Base-by-base conservation (phyloP, 2,888 invertebrate species). In the Nomada goodeniana region DNA sequence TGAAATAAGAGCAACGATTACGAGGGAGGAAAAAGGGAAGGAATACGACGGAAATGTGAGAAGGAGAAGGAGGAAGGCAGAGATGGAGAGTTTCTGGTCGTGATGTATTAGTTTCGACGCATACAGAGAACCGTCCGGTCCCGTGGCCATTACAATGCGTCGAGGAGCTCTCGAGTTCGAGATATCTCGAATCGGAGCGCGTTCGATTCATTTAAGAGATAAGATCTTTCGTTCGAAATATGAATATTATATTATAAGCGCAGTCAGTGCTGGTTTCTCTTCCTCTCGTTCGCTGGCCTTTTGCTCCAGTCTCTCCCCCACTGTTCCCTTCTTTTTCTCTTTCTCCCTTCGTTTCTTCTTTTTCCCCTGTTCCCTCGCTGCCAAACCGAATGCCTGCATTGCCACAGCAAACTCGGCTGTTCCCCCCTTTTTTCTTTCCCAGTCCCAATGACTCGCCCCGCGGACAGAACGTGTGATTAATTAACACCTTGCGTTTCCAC, bases 151-250 rank as follows among this genome's bases (percentile, higher is more conserved):
- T 91, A 91, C 91, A 91, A 91, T 91, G 90, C 91, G 88, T 88
- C 88, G 86, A 81, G 87, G 83, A 84, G 87, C 88, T 86, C 89
- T 88, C 88, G 85, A 88, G 87, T 88, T 89, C 86, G 89, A 91
- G 91, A 92, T 92, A 92, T 93, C 92, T 93, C 91, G 90, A 92
- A 92, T 92, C 92, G 91, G 92, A 91, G 89, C 92, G 92, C 91
- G 92, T 93, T 93, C 93, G 93, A 93, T 93, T 93, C 93, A 93
- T 93, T 93, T 93, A 91, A 92, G 90, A 92, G 93, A 93, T 93
- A 93, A 91, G 89, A 93, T 93, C 93, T 93, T 92, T 92, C 91
- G 92, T 91, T 93, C 92, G 92, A 93, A 93, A 93, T 93, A 93
- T 93, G 93, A 93, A 93, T 93, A 93, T 93, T 92, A 92, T 93